Evolutionary conservation across 92 coral and sea anemone genomes (phyloP), one percentile per base, ranked within the genome.

Genomic region (Paramuricea clavata): DNA sequence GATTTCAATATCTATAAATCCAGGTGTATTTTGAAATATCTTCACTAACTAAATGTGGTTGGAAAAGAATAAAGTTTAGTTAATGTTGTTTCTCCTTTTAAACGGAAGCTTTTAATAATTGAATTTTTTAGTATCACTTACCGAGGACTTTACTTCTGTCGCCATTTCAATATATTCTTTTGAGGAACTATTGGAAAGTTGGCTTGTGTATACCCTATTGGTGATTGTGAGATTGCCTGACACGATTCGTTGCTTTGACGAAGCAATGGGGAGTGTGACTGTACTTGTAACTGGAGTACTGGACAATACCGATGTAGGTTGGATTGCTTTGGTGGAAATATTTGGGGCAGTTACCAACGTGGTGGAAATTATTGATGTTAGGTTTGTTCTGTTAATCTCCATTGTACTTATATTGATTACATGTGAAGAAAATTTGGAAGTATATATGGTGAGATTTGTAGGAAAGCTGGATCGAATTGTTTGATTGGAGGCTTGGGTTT

Each of bases 111-210:
- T 4, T 39, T 10, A 4, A 10, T 39, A 4, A 39, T 47, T 5
- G 16, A 9, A 47, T 15, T 12, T 47, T 47, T 10, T 1, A 47
- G 8, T 36, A 36, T 5, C 75, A 78, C 83, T 30, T 56, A 79
- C 84, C 49, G 72, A 59, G 7, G 52, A 1, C 31, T 19, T 42
- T 11, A 79, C 84, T 79, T 59, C 49, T 7, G 7, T 79, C 27
- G 64, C 31, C 57, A 41, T 27, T 79, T 79, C 57, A 32, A 31
- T 17, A 19, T 59, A 79, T 61, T 79, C 84, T 21, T 17, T 22
- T 33, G 84, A 79, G 19, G 84, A 79, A 12, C 34, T 57, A 36
- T 79, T 79, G 84, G 73, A 34, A 31, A 79, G 84, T 32, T 59
- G 32, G 6, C 56, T 28, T 11, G 49, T 79, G 35, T 79, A 79